Evolutionary conservation across 2,888 invertebrate species (phyloP).

Genomic region (Ophraella communa): DNA sequence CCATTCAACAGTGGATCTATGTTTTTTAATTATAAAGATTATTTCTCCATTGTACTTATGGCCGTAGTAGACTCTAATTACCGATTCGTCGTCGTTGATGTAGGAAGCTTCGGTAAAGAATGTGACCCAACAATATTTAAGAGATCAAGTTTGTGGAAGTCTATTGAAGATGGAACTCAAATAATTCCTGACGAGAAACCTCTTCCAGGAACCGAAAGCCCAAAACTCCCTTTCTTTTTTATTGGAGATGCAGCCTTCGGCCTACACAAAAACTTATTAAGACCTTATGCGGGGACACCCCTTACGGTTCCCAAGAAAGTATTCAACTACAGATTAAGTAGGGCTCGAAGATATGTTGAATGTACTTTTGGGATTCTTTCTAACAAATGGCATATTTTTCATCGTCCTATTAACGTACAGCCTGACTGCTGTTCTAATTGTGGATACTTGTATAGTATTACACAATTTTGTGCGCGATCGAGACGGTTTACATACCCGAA

Average conservation of each 20-base stretch:
- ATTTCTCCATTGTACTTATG: too few relatives aligned
- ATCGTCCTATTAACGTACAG: constrained; percentile 33
- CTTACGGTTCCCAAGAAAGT: constrained; percentile 21
- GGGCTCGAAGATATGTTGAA: constrained; percentile 40
- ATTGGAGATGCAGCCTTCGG: too few relatives aligned
- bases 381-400: constrained; percentile 46
- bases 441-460: constrained; percentile 40
- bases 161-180: background rate
- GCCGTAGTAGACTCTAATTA: too few relatives aligned
- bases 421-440: constrained; percentile 34
- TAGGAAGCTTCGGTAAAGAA: too few relatives aligned
- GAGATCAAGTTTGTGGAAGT: constrained; percentile 2
- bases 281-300: too few relatives aligned
- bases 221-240: constrained; percentile 17
- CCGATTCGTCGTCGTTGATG: too few relatives aligned
- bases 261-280: too few relatives aligned
- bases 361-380: too few relatives aligned
- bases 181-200: constrained; percentile 1
- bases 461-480: constrained; percentile 28
- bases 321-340: constrained; percentile 29
- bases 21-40: constrained; percentile 23
- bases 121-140: constrained; percentile 17
- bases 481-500: constrained; percentile 25
- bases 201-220: constrained; percentile 6
- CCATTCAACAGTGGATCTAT: constrained; percentile 13